A percentile compares a stretch with the other conserved stretches of the same genome.
These are phyloP conservation scores for Drosophila burlai DNA, from an alignment of 1,140 invertebrate genomes.

Conservation along the genomic window DNA sequence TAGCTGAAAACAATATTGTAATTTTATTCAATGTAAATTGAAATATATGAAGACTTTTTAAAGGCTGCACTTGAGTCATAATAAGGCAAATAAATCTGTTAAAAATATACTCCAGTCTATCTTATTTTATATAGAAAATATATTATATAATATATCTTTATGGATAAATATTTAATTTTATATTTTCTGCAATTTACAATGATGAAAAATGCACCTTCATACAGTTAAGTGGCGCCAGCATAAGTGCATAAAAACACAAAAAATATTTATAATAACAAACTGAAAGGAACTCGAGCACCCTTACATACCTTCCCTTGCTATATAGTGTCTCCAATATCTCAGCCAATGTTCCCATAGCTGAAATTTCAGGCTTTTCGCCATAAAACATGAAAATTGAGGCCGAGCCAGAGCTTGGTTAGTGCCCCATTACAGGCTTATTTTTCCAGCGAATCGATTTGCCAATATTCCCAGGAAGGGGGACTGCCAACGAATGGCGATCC, in stretches of 20 bases:
- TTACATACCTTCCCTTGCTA: not conserved
- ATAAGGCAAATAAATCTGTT: too few species aligned
- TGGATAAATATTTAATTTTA: too few species aligned
- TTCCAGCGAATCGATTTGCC: slow-evolving; percentile 70
- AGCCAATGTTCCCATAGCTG: slow-evolving; percentile 9
- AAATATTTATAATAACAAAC: not conserved
- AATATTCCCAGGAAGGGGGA: slow-evolving; percentile 29
- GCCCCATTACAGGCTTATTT: slow-evolving; percentile 56
- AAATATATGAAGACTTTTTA: too few species aligned
- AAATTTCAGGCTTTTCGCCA: slow-evolving; percentile 18
- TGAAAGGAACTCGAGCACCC: not conserved
- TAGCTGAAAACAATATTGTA: not conserved
- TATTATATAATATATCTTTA: too few species aligned
- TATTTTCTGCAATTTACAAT: too few species aligned
- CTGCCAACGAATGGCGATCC: slow-evolving; percentile 16
- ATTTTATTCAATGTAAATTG: not conserved
- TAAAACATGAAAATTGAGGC: slow-evolving; percentile 25
- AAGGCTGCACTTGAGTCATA: too few species aligned
- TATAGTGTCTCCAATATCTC: not conserved
- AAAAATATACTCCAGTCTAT: too few species aligned
- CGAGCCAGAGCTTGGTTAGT: slow-evolving; percentile 3
- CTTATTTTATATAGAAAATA: too few species aligned
- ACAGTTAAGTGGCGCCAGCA: not conserved
- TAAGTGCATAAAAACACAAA: not conserved
- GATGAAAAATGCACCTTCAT: not conserved